Base-by-base conservation (phyloP, 2,797 vertebrate genomes). In the Microctenopoma lineatum region DNA sequence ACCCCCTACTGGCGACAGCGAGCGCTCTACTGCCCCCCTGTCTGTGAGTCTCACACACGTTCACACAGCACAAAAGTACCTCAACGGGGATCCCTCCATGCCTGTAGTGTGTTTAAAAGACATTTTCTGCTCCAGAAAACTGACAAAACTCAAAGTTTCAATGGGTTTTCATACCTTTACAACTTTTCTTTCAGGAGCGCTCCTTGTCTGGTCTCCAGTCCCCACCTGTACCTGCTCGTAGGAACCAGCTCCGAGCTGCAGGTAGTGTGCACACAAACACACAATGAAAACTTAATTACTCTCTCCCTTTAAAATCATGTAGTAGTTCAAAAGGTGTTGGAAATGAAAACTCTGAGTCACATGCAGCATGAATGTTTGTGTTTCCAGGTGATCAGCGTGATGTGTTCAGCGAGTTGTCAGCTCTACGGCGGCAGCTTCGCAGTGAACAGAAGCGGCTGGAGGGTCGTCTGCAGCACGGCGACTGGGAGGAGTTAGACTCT, bases 351-450 rank as follows among this genome's bases (percentile, higher is more conserved):
- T 4, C 25, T 12, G 51, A 54, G 15, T 59, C 32, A 32, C 12
- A 13, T 59, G 9, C 8, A 15, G 10, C 16, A 1, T 45, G 18
- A 57, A n/a, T 65, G 14, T 67, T 4, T 79, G 25, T 78, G 7
- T 48, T 45, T 74, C 42, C 66, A 98, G 97, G 95, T 72, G 94
- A 95, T 70, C 95, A 90, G 65, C 93, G 76, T 13, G 94, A 93
- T 29, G 92, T 97, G 59, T 95, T 97, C 78, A 95, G 84, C 39
- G 95, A 96, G 79, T 90, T 98, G 66, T 95, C 96, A 4, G 95
- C 93, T 26, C 80, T 98, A 90, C 95, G 96, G 66, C 95, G 93
- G 50, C 95, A 95, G 77, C 95, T 98, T 41, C 93, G 92, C 27
- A 95, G 90, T 1, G 95, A 97, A 77, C 95, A 97, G 70, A 93